Evolutionary conservation across 2,888 invertebrate genomes (phyloP).

Genomic region (Harmothoe impar): DNA sequence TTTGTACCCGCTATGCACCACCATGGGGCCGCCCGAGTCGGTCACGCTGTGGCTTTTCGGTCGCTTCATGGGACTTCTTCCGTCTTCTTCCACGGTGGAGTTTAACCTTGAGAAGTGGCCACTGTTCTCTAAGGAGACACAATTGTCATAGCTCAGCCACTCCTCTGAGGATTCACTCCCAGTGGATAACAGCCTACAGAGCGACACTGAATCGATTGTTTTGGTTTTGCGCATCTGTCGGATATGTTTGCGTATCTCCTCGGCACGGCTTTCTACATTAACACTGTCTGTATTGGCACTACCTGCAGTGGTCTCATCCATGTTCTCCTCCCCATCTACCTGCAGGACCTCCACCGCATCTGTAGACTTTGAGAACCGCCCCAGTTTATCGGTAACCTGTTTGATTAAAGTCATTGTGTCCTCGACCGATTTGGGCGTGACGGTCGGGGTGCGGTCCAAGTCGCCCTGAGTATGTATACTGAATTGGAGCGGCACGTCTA

Average conservation of each 20-base stretch:
- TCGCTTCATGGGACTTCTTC: neutral
- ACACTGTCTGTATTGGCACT: neutral
- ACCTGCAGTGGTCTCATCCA: neutral
- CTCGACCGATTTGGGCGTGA: neutral
- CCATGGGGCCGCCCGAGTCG: neutral
- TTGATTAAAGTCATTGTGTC: neutral
- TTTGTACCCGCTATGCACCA: neutral
- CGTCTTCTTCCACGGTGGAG: neutral
- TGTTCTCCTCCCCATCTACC: neutral
- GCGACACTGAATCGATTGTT: conserved; percentile 1
- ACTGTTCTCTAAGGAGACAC: neutral
- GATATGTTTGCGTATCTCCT: conserved; percentile 9
- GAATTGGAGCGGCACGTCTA: neutral
- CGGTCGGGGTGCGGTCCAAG: neutral
- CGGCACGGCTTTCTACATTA: neutral
- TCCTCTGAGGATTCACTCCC: conserved; percentile 52
- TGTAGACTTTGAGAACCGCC: neutral
- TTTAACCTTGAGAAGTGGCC: neutral
- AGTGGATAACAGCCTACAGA: conserved; percentile 5
- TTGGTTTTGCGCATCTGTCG: neutral
- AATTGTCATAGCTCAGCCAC: conserved; percentile 23
- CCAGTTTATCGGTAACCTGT: conserved; percentile 18
- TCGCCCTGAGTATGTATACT: neutral
- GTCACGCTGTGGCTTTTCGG: neutral
- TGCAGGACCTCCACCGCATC: neutral